Conservation (phyloP, 2,888 invertebrate species). For the Scaptodrosophila latifasciaeformis region DNA sequence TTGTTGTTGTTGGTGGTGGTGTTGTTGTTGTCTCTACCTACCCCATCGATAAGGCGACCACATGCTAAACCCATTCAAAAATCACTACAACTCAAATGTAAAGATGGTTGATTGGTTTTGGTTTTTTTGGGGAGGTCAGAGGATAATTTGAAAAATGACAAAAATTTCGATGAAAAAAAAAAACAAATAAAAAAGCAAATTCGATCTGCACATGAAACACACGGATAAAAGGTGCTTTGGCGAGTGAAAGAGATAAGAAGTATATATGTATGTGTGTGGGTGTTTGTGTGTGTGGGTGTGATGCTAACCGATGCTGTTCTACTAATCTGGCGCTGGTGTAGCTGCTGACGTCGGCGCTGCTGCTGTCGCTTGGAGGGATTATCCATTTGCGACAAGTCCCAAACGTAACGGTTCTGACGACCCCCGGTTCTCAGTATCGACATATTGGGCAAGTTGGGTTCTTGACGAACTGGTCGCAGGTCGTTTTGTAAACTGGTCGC, state of each 20-base stretch:
- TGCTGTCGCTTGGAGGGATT: conserved; percentile 15
- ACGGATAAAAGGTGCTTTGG: too few species aligned
- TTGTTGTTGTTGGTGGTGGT: too few species aligned
- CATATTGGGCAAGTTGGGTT: conserved; percentile 42
- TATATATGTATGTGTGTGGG: conserved; percentile 1
- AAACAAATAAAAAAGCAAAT: not conserved
- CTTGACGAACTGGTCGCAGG: conserved; percentile 55
- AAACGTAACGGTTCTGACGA: not conserved
- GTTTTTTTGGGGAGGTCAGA: too few species aligned
- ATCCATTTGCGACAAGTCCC: conserved; percentile 28
- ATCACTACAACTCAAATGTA: too few species aligned
- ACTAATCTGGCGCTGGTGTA: conserved; percentile 19
- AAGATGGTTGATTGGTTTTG: too few species aligned
- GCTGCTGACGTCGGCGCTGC: conserved; percentile 35
- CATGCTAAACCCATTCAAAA: too few species aligned
- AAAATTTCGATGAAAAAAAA: not conserved
- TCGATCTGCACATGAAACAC: not conserved
- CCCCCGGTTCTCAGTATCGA: conserved; percentile 1
- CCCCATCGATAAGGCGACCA: too few species aligned
- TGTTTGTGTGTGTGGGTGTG: conserved; percentile 12
- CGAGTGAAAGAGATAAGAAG: not conserved
- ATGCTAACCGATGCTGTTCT: conserved; percentile 39
- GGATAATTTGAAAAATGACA: too few species aligned
- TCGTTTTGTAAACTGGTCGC: conserved; percentile 55
- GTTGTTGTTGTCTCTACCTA: too few species aligned